Conservation (phyloP, 2,113 vertebrate genomes). For the Leuciscus idus region DNA sequence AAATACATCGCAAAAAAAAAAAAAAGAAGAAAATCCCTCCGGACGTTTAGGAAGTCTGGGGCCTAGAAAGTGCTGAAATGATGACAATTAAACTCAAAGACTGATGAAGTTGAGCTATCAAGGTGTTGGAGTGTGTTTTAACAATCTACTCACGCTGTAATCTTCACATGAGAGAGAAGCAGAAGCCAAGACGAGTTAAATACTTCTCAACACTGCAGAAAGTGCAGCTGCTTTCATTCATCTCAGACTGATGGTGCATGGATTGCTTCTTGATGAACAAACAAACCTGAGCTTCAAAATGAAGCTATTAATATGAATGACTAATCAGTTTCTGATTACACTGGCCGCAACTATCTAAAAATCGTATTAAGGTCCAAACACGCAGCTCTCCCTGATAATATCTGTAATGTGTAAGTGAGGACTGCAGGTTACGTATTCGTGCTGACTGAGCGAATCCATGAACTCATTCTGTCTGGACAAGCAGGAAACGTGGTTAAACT, state of each 20-base stretch:
- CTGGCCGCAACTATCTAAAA: background rate
- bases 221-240: background rate
- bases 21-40: background rate
- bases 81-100: background rate
- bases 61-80: background rate
- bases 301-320: background rate
- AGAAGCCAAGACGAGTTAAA: background rate
- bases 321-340: background rate
- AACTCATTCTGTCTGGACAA: conserved; percentile 54
- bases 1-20: background rate
- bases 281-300: no score
- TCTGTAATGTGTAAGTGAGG: background rate
- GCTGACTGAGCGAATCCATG: conserved; percentile 63
- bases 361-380: conserved; percentile 23
- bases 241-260: background rate
- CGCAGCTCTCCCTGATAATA: conserved; percentile 17
- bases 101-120: background rate
- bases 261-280: no score
- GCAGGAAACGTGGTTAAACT: conserved; percentile 76
- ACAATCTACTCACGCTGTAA: background rate
- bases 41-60: conserved; percentile 25
- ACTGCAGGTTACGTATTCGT: conserved; percentile 65
- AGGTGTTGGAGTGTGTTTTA: background rate
- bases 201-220: background rate
- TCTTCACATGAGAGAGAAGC: background rate